phyloP scores from a whole-genome alignment of 2,797 vertebrate species.

The Picus viridis region DNA sequence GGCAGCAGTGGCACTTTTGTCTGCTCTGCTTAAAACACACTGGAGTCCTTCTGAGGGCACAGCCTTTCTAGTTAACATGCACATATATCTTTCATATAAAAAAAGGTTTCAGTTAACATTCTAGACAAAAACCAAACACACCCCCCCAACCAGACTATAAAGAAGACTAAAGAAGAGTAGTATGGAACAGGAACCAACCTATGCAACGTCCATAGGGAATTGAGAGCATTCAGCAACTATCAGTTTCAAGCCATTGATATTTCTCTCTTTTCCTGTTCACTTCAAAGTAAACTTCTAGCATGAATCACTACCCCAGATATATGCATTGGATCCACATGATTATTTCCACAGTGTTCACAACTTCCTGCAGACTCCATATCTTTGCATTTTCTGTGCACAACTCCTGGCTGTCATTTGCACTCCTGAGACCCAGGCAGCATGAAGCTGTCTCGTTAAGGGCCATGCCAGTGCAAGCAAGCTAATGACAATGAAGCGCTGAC shows the following conservation, averaged over 20 bases:
- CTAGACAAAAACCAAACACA: not conserved
- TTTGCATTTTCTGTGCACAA: not conserved
- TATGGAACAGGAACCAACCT: not conserved
- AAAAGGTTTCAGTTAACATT: not conserved
- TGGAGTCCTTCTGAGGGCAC: not conserved
- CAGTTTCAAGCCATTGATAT: not conserved
- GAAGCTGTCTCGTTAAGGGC: not conserved
- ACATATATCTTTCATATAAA: not conserved
- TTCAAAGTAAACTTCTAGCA: conserved; percentile 18
- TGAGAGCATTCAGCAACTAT: not conserved
- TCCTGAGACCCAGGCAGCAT: not conserved
- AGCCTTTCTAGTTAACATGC: not conserved
- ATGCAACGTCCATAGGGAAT: not conserved
- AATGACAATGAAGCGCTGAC: conserved; percentile 35
- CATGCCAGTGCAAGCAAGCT: not conserved
- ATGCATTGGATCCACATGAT: not conserved
- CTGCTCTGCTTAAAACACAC: not conserved
- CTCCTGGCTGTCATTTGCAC: not conserved
- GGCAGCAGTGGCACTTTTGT: not conserved
- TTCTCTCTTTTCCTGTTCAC: not conserved
- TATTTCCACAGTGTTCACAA: not conserved
- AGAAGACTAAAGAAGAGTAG: not conserved
- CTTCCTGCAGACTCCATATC: not conserved
- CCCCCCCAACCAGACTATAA: not conserved
- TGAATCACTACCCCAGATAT: not conserved